Evolutionary conservation across 2,888 invertebrate species (phyloP).

Genomic region (Leptinotarsa rubiginosa): DNA sequence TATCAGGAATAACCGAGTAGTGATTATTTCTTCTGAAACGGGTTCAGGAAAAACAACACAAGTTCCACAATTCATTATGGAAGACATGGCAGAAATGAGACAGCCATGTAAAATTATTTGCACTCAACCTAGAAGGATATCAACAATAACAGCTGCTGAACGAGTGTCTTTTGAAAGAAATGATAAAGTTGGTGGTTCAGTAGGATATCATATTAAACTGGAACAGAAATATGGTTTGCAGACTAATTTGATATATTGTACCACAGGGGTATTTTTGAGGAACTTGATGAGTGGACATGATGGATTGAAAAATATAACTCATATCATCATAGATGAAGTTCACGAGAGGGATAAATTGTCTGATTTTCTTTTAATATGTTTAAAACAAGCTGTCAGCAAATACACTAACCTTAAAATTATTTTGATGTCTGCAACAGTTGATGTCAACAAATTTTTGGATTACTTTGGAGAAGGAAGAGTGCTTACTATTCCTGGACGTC

Average conservation of each 20-base stretch:
- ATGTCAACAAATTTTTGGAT: constrained; percentile 81
- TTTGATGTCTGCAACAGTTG: constrained; percentile 96
- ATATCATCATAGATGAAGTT: constrained; percentile 92
- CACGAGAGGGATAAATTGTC: constrained; percentile 94
- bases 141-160: constrained; percentile 86
- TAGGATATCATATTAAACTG: constrained; percentile 86
- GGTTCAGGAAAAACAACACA: constrained; percentile 97
- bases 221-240: constrained; percentile 86
- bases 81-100: constrained; percentile 74
- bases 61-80: constrained; percentile 92
- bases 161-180: constrained; percentile 79
- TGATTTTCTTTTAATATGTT: constrained; percentile 90
- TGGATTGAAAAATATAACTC: constrained; percentile 79
- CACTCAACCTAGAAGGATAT: constrained; percentile 92
- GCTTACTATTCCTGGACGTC: constrained; percentile 80
- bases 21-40: constrained; percentile 85
- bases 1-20: constrained; percentile 76
- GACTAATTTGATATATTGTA: constrained; percentile 89
- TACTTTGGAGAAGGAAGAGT: constrained; percentile 88
- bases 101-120: constrained; percentile 87
- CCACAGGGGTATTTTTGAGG: constrained; percentile 89
- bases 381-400: constrained; percentile 79
- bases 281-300: constrained; percentile 86
- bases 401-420: constrained; percentile 82
- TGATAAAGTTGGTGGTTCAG: constrained; percentile 66